Conservation (phyloP, 2,797 vertebrate species). For the Octomys mimax region DNA sequence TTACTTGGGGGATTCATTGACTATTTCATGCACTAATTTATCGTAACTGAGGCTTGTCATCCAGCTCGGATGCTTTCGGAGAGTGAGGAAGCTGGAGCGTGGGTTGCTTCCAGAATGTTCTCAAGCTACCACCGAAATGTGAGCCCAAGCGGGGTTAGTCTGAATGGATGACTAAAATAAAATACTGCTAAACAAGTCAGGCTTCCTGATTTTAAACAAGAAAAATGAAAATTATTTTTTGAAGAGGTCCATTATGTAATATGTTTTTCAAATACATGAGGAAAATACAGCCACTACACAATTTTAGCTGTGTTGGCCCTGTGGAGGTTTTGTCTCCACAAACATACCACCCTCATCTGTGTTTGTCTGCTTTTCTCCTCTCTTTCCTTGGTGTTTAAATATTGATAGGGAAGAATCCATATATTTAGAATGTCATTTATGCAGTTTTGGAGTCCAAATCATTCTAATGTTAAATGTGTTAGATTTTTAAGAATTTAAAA, state of each 20-base stretch:
- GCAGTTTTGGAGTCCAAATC: constrained; percentile 62
- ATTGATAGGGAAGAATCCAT: not conserved
- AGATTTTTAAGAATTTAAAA: constrained; percentile 78
- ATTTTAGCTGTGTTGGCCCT: constrained; percentile 74
- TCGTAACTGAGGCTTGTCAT: constrained; percentile 1
- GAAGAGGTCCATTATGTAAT: constrained; percentile 42
- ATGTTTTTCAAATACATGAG: not conserved
- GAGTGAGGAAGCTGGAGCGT: rapidly evolving
- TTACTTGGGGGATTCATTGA: constrained; percentile 46
- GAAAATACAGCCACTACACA: constrained; percentile 16
- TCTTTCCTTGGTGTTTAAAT: constrained; percentile 3
- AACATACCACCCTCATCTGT: constrained; percentile 55
- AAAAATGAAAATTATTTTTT: constrained; percentile 74
- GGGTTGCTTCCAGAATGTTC: not conserved
- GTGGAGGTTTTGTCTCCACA: constrained; percentile 63
- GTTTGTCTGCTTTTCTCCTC: not conserved
- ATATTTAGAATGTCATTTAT: constrained; percentile 61
- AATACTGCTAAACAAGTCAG: constrained; percentile 35
- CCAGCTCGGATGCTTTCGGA: not conserved
- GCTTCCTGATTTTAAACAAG: constrained; percentile 52
- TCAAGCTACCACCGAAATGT: constrained; percentile 42
- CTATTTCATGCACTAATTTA: constrained; percentile 40
- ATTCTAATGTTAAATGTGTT: constrained; percentile 67
- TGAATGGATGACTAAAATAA: constrained; percentile 36
- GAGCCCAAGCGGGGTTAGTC: constrained; percentile 54